Evolutionary conservation across 2,888 invertebrate genomes (phyloP).

Genomic region (Acanthosoma haemorrhoidale): DNA sequence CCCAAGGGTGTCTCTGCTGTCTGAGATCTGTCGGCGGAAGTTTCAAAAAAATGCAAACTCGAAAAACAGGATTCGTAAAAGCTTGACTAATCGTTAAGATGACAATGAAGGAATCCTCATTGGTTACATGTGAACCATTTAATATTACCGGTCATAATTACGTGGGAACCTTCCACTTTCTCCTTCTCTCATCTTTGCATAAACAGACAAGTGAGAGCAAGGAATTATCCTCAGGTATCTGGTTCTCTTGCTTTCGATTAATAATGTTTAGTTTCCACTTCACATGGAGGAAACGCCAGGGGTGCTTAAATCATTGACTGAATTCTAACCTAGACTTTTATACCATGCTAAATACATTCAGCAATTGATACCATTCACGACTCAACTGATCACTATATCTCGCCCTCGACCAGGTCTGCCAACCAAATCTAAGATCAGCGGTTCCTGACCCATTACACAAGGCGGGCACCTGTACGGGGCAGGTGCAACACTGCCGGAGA

Average conservation of each 20-base stretch:
- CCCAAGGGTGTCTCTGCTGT: too few species aligned
- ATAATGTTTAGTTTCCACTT: not conserved
- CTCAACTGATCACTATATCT: too few species aligned
- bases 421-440: not conserved
- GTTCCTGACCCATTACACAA: constrained; percentile 14
- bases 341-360: too few species aligned
- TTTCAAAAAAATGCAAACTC: too few species aligned
- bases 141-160: constrained; percentile 16
- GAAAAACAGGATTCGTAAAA: too few species aligned
- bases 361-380: too few species aligned
- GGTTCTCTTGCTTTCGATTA: constrained; percentile 15
- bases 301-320: too few species aligned
- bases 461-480: constrained; percentile 11
- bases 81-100: too few species aligned
- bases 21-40: too few species aligned
- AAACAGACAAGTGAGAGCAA: constrained; percentile 19
- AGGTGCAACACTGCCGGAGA: not conserved
- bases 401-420: not conserved
- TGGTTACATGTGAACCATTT: constrained; percentile 6
- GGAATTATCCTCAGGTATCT: constrained; percentile 14
- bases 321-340: too few species aligned
- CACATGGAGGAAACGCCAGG: too few species aligned
- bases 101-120: not conserved
- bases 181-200: not conserved
- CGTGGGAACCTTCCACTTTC: constrained; percentile 14